Conservation (phyloP, 2,113 vertebrate species). For the Empidonax traillii region DNA sequence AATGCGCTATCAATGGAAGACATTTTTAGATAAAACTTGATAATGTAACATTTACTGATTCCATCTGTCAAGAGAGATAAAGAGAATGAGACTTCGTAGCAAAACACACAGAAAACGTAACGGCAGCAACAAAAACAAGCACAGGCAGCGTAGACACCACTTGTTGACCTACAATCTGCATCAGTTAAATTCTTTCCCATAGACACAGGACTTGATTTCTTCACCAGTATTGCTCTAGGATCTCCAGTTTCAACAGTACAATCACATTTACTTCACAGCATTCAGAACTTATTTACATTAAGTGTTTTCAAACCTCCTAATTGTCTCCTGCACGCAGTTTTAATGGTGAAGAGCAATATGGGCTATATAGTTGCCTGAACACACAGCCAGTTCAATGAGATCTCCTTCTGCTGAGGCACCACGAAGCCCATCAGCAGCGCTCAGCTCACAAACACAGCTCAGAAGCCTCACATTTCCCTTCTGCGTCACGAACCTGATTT, state of each 20-base stretch:
- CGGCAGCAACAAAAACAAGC: background rate
- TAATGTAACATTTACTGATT: constrained; percentile 65
- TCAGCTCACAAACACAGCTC: background rate
- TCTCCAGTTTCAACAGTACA: constrained; percentile 5
- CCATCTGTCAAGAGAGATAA: constrained; percentile 58
- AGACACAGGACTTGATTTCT: background rate
- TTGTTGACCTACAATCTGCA: background rate
- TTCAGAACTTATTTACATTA: constrained; percentile 4
- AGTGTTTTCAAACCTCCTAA: constrained; percentile 1
- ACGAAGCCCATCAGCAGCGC: background rate
- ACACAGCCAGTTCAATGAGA: background rate
- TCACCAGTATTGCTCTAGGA: background rate
- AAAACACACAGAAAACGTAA: constrained; percentile 50
- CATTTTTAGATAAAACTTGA: constrained; percentile 67
- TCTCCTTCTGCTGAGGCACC: background rate
- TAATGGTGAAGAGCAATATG: background rate
- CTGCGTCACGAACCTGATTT: background rate
- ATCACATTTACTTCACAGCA: background rate
- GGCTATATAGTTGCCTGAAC: background rate
- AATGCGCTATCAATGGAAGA: constrained; percentile 53
- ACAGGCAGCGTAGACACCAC: background rate
- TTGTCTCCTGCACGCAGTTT: background rate
- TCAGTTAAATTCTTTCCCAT: background rate
- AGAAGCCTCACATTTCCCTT: background rate
- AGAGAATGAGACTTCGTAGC: constrained; percentile 31